A percentile compares a stretch with the other conserved stretches of the same genome.
Conservation (phyloP, 2,113 vertebrate species). For the Enhydra lutris region DNA sequence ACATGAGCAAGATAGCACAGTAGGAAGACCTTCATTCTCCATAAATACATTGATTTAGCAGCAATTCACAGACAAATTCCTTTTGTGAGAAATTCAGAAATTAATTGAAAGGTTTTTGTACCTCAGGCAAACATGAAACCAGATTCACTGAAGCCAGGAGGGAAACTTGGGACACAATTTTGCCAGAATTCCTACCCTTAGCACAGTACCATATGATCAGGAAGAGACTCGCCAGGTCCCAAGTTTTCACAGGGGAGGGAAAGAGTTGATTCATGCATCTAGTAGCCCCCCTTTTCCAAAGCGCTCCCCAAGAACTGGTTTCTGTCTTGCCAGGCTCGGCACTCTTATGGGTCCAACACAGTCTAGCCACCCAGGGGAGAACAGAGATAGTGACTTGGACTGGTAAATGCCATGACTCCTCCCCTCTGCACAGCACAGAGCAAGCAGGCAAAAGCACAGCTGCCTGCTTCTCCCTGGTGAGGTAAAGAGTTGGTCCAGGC, state of each 20-base stretch:
- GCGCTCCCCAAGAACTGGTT: neutral
- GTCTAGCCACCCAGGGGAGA: neutral
- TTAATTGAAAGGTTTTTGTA: neutral
- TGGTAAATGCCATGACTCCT: neutral
- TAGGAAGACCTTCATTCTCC: neutral
- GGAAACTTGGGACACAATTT: neutral
- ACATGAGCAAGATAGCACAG: neutral
- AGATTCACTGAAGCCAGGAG: neutral
- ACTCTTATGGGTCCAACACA: neutral
- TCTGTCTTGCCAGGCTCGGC: neutral
- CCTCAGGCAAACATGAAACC: neutral
- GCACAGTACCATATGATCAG: neutral
- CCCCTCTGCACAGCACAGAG: neutral
- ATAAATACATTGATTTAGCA: neutral
- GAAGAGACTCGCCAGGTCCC: neutral
- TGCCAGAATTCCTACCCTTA: neutral
- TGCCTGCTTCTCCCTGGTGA: neutral
- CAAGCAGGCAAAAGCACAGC: neutral
- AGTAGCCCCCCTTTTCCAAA: neutral
- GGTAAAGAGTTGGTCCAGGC: neutral
- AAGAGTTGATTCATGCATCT: neutral
- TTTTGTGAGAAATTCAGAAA: slow-evolving; percentile 14
- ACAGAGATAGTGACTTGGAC: neutral
- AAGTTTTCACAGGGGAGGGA: neutral
- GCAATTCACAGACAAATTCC: neutral